A percentile compares a stretch with the other conserved stretches of the same genome.
Evolutionary conservation across 2,113 vertebrate genomes (phyloP).

Genomic region (Phainopepla nitens): DNA sequence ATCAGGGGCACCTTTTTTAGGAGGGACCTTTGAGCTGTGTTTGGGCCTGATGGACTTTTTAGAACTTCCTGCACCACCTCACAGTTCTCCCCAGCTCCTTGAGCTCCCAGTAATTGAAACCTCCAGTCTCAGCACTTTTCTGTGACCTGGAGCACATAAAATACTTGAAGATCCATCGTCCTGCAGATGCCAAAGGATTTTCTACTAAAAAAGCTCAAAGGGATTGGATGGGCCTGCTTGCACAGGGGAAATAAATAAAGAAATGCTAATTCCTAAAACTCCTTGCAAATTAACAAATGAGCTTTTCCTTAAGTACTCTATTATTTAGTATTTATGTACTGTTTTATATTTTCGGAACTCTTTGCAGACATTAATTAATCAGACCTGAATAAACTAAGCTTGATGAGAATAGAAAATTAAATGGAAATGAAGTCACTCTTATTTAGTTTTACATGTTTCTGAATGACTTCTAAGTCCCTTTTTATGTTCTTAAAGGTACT

Average conservation of each 20-base stretch:
- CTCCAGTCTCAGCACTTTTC: neutral
- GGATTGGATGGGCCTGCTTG: neutral
- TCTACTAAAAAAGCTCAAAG: neutral
- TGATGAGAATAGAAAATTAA: conserved; percentile 10
- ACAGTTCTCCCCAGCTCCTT: neutral
- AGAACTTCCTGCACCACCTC: neutral
- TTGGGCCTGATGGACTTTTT: neutral
- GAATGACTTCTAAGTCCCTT: neutral
- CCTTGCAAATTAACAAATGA: neutral
- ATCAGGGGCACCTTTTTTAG: neutral
- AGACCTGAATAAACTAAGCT: neutral
- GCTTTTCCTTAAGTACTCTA: neutral
- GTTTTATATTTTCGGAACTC: neutral
- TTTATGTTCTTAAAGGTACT: neutral
- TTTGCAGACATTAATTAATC: conserved; percentile 32
- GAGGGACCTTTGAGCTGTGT: neutral
- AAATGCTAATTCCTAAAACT: neutral
- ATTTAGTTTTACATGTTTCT: neutral
- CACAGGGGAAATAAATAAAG: neutral
- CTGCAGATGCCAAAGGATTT: neutral
- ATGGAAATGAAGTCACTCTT: conserved; percentile 1
- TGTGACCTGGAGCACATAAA: neutral
- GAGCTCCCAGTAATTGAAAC: neutral
- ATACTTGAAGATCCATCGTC: neutral
- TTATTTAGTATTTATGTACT: conserved; percentile 19